Conservation (phyloP, 2,888 invertebrate species). For the Sialis lutaria region DNA sequence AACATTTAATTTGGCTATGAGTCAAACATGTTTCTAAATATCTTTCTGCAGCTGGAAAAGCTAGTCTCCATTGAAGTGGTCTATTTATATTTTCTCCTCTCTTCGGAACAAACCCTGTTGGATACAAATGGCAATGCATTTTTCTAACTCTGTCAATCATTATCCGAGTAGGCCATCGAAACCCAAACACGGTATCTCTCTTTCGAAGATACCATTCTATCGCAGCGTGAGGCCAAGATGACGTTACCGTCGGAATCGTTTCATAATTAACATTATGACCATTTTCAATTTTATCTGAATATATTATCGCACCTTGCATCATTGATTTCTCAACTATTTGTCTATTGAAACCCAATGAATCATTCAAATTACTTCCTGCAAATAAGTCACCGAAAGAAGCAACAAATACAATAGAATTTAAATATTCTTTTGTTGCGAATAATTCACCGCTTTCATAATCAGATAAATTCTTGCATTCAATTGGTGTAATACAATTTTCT, state of each 20-base stretch:
- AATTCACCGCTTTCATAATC: slow-evolving; percentile 15
- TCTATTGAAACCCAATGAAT: slow-evolving; percentile 35
- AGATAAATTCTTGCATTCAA: slow-evolving; percentile 21
- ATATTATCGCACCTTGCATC: slow-evolving; percentile 47
- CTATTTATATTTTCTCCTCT: slow-evolving; percentile 39
- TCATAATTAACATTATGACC: slow-evolving; percentile 35
- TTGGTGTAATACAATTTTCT: slow-evolving; percentile 30
- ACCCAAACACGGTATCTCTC: slow-evolving; percentile 22
- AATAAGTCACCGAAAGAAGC: slow-evolving; percentile 48
- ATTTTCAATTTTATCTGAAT: slow-evolving; percentile 32
- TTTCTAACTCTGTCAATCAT: slow-evolving; percentile 47
- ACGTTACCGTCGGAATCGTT: slow-evolving; percentile 50
- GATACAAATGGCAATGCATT: slow-evolving; percentile 51
- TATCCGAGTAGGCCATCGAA: slow-evolving; percentile 50
- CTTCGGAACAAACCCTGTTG: slow-evolving; percentile 48
- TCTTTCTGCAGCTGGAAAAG: slow-evolving; percentile 59
- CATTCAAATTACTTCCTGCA: slow-evolving; percentile 34
- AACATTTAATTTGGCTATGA: slow-evolving; percentile 52
- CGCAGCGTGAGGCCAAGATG: slow-evolving; percentile 56
- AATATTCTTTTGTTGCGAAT: slow-evolving; percentile 24
- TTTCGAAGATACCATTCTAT: slow-evolving; percentile 47
- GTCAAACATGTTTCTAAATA: slow-evolving; percentile 55
- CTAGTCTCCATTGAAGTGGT: slow-evolving; percentile 60
- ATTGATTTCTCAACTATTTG: slow-evolving; percentile 34
- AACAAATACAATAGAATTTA: slow-evolving; percentile 52